phyloP scores from a whole-genome alignment of 2,113 vertebrate genomes.

The Rhodinocichla rosea region DNA sequence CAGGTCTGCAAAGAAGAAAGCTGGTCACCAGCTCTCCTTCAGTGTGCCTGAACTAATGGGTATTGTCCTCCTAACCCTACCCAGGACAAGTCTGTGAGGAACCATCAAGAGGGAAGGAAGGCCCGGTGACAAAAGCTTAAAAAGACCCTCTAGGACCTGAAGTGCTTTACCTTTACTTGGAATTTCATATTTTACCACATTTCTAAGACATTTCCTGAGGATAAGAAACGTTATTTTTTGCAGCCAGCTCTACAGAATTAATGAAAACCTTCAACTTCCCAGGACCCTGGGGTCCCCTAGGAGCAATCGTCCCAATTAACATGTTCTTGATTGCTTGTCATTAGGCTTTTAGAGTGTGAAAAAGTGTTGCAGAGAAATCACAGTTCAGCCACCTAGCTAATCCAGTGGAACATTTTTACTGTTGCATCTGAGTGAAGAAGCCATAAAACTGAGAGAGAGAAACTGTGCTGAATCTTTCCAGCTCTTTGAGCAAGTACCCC shows the following conservation, averaged over 20 bases:
- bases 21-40: neutral
- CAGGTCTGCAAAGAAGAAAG: neutral
- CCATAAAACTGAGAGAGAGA: constrained; percentile 29
- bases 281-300: neutral
- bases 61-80: neutral
- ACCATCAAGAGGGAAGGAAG: neutral
- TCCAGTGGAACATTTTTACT: constrained; percentile 62
- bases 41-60: neutral
- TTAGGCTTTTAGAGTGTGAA: constrained; percentile 57
- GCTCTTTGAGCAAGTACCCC: constrained; percentile 46
- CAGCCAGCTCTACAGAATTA: neutral
- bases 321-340: constrained; percentile 54
- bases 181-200: constrained; percentile 1
- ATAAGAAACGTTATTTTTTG: neutral
- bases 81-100: neutral
- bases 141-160: neutral
- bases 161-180: neutral
- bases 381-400: constrained; percentile 52
- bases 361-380: constrained; percentile 42
- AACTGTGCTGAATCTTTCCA: constrained; percentile 51
- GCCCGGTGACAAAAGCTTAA: neutral
- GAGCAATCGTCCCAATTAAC: constrained; percentile 49
- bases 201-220: neutral
- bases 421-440: constrained; percentile 35
- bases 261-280: constrained; percentile 41